Percentiles rank a stretch among this genome's conserved stretches.
Evolutionary conservation across 2,113 vertebrate species (phyloP).

Genomic region (Hemibagrus wyckioides): DNA sequence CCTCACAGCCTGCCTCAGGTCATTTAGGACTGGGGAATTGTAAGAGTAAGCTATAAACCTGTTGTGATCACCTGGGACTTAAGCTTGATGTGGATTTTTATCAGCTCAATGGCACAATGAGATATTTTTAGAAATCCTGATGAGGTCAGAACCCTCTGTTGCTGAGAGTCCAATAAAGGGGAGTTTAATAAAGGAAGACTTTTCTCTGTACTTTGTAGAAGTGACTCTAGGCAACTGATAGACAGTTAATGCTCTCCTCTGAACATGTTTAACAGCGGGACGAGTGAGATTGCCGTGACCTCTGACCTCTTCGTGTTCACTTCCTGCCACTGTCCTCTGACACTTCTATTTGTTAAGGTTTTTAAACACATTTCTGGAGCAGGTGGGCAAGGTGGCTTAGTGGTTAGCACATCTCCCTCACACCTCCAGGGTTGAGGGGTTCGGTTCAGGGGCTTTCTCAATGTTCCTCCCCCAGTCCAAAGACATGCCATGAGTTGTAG

Average conservation of each 20-base stretch:
- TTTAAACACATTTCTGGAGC: too few relatives aligned
- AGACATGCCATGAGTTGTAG: too few relatives aligned
- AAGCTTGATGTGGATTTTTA: not conserved
- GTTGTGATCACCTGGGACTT: not conserved
- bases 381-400: too few relatives aligned
- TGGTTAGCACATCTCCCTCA: too few relatives aligned
- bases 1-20: not conserved
- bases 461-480: too few relatives aligned
- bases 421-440: too few relatives aligned
- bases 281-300: not conserved
- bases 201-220: not conserved
- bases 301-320: not conserved
- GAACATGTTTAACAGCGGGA: not conserved
- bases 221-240: too few relatives aligned
- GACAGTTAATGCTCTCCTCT: not conserved
- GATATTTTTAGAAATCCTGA: not conserved
- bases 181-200: not conserved
- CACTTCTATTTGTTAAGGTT: not conserved
- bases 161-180: not conserved
- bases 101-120: not conserved
- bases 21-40: not conserved
- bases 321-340: not conserved
- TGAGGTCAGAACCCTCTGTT: not conserved
- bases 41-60: not conserved
- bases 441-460: too few relatives aligned